Conservation (phyloP, 2,888 invertebrate species). For the Drosophila rubida region DNA sequence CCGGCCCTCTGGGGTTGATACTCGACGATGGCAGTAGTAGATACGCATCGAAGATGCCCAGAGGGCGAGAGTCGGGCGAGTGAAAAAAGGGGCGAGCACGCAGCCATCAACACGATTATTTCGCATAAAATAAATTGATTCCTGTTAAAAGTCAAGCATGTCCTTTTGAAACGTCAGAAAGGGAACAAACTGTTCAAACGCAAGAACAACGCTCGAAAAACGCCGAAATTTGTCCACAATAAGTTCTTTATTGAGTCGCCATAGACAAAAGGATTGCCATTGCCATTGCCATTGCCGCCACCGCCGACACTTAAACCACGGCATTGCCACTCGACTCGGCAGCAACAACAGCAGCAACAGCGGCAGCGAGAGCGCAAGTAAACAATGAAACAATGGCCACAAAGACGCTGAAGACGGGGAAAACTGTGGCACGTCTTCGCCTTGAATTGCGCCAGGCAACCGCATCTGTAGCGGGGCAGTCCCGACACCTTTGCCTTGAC, state of each 20-base stretch:
- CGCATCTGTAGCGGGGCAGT: conserved; percentile 54
- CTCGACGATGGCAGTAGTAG: background rate
- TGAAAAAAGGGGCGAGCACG: conserved; percentile 81
- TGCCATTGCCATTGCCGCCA: conserved; percentile 48
- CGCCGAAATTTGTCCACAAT: conserved; percentile 83
- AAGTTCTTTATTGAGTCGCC: conserved; percentile 79
- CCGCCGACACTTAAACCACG: conserved; percentile 72
- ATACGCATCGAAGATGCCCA: conserved; percentile 34
- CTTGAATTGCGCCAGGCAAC: conserved; percentile 54
- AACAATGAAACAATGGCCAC: conserved; percentile 59
- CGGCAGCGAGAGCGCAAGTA: conserved; percentile 14
- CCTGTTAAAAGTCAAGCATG: conserved; percentile 82
- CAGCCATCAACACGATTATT: conserved; percentile 84
- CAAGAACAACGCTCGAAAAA: conserved; percentile 71
- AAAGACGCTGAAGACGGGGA: conserved; percentile 37
- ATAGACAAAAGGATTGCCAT: conserved; percentile 72
- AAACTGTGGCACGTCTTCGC: conserved; percentile 73
- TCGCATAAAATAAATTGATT: conserved; percentile 84
- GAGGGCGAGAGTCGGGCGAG: conserved; percentile 44
- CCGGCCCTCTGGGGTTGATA: conserved; percentile 48
- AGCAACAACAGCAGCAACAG: background rate
- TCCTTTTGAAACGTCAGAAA: conserved; percentile 52
- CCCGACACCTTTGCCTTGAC: conserved; percentile 72
- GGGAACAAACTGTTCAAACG: conserved; percentile 42
- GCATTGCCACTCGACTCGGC: conserved; percentile 55